Conservation (phyloP, 2,888 invertebrate species). For the Drosophila pseudotakahashii region DNA sequence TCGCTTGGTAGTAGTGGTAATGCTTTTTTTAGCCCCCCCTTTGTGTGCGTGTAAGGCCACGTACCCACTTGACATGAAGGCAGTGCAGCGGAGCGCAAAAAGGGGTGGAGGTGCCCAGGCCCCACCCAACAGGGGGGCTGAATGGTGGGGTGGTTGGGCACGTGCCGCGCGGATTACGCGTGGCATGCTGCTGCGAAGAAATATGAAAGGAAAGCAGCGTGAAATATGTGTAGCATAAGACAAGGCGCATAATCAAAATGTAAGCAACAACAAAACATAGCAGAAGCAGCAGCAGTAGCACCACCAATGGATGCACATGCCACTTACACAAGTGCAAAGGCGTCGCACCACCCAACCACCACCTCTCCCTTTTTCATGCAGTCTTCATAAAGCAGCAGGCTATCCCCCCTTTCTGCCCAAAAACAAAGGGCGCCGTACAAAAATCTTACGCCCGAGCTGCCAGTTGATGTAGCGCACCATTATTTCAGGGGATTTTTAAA, state of each 20-base stretch:
- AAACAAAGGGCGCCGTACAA: constrained; percentile 49
- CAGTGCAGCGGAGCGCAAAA: constrained; percentile 48
- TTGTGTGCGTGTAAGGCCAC: constrained; percentile 64
- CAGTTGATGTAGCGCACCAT: constrained; percentile 61
- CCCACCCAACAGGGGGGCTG: background rate
- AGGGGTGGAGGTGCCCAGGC: background rate
- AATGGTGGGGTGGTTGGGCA: constrained; percentile 41
- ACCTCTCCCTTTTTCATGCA: background rate
- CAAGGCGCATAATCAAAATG: constrained; percentile 72
- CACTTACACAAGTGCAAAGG: constrained; percentile 39
- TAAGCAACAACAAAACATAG: constrained; percentile 37
- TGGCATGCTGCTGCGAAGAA: constrained; percentile 45
- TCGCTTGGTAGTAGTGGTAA: constrained; percentile 52
- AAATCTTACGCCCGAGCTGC: constrained; percentile 60
- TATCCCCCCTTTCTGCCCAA: constrained; percentile 6
- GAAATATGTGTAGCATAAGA: constrained; percentile 69
- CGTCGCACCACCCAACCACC: background rate
- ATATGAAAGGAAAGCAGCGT: constrained; percentile 56
- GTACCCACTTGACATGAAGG: constrained; percentile 73
- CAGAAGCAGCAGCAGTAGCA: constrained; percentile 7
- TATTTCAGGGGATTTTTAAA: constrained; percentile 13
- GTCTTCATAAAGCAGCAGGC: constrained; percentile 26
- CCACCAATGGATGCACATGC: constrained; percentile 35
- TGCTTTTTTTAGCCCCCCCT: background rate
- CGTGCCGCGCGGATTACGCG: constrained; percentile 65